Conservation (phyloP, 2,888 invertebrate genomes). For the Coleophora flavipennella region DNA sequence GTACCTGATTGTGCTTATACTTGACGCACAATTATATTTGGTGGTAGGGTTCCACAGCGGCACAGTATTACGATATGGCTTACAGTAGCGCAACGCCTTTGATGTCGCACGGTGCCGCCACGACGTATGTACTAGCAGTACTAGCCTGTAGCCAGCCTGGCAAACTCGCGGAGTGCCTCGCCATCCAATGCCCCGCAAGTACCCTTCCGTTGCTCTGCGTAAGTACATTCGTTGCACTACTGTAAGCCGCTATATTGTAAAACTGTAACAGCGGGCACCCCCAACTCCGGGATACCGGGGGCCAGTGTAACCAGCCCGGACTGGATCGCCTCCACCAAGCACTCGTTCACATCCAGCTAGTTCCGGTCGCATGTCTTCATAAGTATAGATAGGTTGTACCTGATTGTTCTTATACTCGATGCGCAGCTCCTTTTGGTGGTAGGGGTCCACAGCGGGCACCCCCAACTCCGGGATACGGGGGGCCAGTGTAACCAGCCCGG, state of each 20-base stretch:
- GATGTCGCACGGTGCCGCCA: too few relatives aligned
- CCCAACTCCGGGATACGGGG: conserved; percentile 65
- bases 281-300: conserved; percentile 64
- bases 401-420: conserved; percentile 62
- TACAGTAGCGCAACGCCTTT: too few relatives aligned
- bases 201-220: too few relatives aligned
- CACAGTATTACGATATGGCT: too few relatives aligned
- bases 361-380: conserved; percentile 63
- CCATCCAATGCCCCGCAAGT: too few relatives aligned
- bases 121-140: too few relatives aligned
- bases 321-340: conserved; percentile 70
- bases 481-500: conserved; percentile 44
- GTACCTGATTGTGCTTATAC: conserved; percentile 64
- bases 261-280: conserved; percentile 58
- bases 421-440: conserved; percentile 48
- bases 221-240: too few relatives aligned
- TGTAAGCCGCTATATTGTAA: too few relatives aligned
- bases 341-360: conserved; percentile 73
- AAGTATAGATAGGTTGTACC: too few relatives aligned
- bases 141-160: too few relatives aligned
- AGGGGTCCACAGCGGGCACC: conserved; percentile 68
- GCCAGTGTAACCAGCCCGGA: conserved; percentile 45
- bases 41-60: conserved; percentile 66
- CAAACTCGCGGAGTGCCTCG: too few relatives aligned
- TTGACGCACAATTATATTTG: conserved; percentile 51